Conservation (phyloP, 2,888 invertebrate species). For the Lepidochrysops patricia region DNA sequence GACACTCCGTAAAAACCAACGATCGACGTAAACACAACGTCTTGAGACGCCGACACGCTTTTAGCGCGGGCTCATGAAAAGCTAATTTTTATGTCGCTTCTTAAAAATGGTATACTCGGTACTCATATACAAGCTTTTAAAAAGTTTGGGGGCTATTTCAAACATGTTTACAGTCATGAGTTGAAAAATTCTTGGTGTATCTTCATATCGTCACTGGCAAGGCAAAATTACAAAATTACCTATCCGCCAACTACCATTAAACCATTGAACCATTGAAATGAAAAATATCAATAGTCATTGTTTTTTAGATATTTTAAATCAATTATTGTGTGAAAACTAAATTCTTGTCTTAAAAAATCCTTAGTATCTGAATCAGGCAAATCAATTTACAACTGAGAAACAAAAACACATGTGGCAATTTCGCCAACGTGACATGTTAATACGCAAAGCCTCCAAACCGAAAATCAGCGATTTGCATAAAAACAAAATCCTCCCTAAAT, state of each 20-base stretch:
- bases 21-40: slow-evolving; percentile 64
- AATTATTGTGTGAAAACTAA: too few relatives aligned
- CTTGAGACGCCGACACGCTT: slow-evolving; percentile 41
- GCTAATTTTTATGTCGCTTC: slow-evolving; percentile 42
- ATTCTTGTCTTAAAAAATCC: neutral
- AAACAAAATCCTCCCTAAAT: neutral
- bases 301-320: too few relatives aligned
- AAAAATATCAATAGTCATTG: too few relatives aligned
- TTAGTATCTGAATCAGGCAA: neutral
- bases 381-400: neutral
- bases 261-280: too few relatives aligned
- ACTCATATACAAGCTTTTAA: slow-evolving; percentile 11
- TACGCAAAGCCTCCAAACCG: neutral
- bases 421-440: neutral
- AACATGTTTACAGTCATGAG: neutral
- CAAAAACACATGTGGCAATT: neutral
- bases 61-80: slow-evolving; percentile 34
- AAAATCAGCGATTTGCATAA: neutral
- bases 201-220: too few relatives aligned
- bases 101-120: slow-evolving; percentile 15
- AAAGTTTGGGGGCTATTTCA: neutral
- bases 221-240: too few relatives aligned
- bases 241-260: too few relatives aligned
- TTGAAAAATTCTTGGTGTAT: too few relatives aligned
- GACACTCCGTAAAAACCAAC: slow-evolving; percentile 63